Percentiles rank a stretch among this genome's conserved stretches.
These are phyloP conservation scores for Alaudala cheleensis DNA, from an alignment of 2,113 vertebrate genomes.

Conservation along the genomic window DNA sequence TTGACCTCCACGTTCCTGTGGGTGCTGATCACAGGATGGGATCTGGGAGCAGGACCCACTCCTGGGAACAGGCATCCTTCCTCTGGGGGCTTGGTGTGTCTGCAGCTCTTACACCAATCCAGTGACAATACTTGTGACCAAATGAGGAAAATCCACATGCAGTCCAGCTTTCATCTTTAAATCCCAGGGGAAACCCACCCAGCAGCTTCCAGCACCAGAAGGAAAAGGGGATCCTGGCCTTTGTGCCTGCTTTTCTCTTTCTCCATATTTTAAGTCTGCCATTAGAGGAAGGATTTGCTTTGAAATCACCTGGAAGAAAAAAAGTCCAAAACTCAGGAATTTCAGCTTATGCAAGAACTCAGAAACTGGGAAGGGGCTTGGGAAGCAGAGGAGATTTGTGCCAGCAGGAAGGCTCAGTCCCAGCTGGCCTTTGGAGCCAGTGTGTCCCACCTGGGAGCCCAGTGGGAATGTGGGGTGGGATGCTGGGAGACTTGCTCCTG, in stretches of 20 bases:
- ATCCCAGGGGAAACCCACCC: background rate
- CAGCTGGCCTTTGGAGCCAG: background rate
- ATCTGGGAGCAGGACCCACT: background rate
- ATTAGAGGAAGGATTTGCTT: background rate
- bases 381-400: background rate
- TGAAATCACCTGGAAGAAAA: background rate
- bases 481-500: background rate
- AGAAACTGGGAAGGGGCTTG: background rate
- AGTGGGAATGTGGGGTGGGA: background rate
- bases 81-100: background rate
- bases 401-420: rapidly evolving
- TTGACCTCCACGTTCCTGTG: rapidly evolving
- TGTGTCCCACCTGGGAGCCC: background rate
- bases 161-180: background rate
- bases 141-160: rapidly evolving
- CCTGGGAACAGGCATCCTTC: background rate
- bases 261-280: background rate
- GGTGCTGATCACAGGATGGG: background rate
- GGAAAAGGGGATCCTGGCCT: background rate
- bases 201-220: background rate
- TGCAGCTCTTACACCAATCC: background rate
- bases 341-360: background rate
- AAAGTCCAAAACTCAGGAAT: background rate
- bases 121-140: rapidly evolving
- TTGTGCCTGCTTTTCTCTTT: rapidly evolving